Conservation (phyloP, 2,113 vertebrate species). For the Myotis davidii region DNA sequence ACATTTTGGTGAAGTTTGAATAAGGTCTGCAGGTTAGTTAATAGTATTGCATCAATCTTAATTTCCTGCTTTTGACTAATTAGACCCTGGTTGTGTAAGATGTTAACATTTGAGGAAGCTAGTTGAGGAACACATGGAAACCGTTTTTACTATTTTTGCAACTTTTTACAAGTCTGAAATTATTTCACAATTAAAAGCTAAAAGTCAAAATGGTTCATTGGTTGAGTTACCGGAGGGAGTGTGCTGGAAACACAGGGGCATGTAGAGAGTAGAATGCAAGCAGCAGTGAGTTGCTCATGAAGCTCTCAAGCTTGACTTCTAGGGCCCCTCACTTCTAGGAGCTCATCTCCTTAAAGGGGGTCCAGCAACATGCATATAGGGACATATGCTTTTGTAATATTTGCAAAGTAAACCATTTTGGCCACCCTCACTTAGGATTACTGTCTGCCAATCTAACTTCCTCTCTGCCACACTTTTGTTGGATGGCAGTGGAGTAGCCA, state of each 20-base stretch:
- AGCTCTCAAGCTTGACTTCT: too few relatives aligned
- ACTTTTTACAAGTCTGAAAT: neutral
- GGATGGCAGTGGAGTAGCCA: neutral
- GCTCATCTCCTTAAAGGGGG: neutral
- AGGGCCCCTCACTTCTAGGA: neutral
- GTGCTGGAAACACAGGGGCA: neutral
- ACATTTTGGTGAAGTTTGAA: neutral
- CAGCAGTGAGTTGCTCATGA: fast-evolving
- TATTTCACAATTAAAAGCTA: neutral
- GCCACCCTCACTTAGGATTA: neutral
- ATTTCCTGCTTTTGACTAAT: neutral
- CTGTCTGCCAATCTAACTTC: neutral
- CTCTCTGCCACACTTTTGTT: neutral
- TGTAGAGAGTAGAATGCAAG: neutral
- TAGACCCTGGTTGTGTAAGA: neutral
- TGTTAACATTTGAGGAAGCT: neutral
- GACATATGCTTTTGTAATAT: neutral
- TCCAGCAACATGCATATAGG: neutral
- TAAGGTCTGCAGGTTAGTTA: neutral
- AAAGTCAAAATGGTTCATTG: neutral
- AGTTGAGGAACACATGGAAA: neutral
- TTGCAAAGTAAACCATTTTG: neutral
- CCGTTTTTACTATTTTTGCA: neutral
- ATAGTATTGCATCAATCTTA: neutral
- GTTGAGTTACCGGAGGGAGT: neutral